Evolutionary conservation across 1,140 invertebrate genomes (phyloP).

Genomic region (Meloidogyne floridensis): DNA sequence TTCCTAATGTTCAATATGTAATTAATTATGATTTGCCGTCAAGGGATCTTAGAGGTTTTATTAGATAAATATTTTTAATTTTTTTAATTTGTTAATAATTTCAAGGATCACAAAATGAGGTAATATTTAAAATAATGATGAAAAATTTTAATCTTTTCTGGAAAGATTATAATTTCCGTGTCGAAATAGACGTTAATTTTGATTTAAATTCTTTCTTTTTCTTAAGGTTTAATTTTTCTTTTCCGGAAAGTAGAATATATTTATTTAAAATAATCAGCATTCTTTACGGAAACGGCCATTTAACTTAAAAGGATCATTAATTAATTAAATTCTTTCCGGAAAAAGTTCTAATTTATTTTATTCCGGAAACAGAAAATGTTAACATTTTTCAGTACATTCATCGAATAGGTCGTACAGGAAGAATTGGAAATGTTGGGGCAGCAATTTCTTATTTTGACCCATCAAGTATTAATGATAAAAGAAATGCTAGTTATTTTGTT

Average conservation of each 20-base stretch:
- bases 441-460: conserved; percentile 32
- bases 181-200: not conserved
- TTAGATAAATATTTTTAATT: too few species aligned
- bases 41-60: not conserved
- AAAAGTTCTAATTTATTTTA: too few species aligned
- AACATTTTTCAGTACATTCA: conserved; percentile 37
- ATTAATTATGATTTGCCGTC: conserved; percentile 86
- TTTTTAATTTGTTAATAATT: too few species aligned
- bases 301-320: too few species aligned
- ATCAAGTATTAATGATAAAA: not conserved
- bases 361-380: too few species aligned
- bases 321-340: too few species aligned
- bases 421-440: conserved; percentile 12
- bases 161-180: too few species aligned
- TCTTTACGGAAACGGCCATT: too few species aligned
- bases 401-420: conserved; percentile 39
- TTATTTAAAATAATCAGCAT: too few species aligned
- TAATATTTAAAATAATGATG: not conserved
- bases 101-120: not conserved
- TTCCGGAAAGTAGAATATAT: too few species aligned
- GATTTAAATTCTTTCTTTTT: conserved; percentile 7
- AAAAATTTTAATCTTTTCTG: not conserved
- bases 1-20: conserved; percentile 38
- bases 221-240: not conserved
- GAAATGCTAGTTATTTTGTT: conserved; percentile 13